Conservation (phyloP, 2,888 invertebrate species). For the Rhagophthalmus giganteus region DNA sequence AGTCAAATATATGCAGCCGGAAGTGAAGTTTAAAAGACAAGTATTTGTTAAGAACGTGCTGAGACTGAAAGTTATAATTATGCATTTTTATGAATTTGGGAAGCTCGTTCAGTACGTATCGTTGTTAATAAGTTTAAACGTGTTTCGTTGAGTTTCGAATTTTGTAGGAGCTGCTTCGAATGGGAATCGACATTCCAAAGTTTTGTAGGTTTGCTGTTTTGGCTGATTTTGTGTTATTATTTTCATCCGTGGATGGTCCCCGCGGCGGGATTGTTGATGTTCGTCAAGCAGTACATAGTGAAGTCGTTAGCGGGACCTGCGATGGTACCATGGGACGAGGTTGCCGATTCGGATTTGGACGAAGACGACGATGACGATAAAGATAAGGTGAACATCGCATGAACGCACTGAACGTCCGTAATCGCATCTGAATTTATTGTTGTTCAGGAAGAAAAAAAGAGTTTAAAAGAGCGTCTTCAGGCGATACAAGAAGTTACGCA, state of each 20-base stretch:
- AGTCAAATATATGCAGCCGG: slow-evolving; percentile 91
- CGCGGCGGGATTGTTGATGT: slow-evolving; percentile 75
- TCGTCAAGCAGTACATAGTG: slow-evolving; percentile 73
- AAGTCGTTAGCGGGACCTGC: slow-evolving; percentile 52
- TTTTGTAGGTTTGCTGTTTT: slow-evolving; percentile 78
- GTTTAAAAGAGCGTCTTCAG: slow-evolving; percentile 88
- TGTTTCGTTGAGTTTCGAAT: slow-evolving; percentile 8
- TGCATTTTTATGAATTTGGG: slow-evolving; percentile 85
- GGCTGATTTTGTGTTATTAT: slow-evolving; percentile 88
- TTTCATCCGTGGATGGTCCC: slow-evolving; percentile 97
- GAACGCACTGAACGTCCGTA: not conserved
- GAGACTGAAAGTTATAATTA: slow-evolving; percentile 85
- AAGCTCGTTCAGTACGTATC: slow-evolving; percentile 85
- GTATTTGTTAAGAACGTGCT: slow-evolving; percentile 92
- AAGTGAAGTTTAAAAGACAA: slow-evolving; percentile 93
- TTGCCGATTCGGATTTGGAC: slow-evolving; percentile 61
- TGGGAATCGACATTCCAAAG: slow-evolving; percentile 93
- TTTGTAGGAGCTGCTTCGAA: slow-evolving; percentile 87
- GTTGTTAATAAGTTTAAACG: slow-evolving; percentile 50
- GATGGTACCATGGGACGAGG: slow-evolving; percentile 53
- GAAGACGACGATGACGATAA: slow-evolving; percentile 92
- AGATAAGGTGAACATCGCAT: slow-evolving; percentile 66
- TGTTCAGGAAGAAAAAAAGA: slow-evolving; percentile 90
- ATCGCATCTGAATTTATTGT: slow-evolving; percentile 12
- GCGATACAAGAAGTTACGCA: slow-evolving; percentile 97